Conservation (phyloP, 2,797 vertebrate genomes). For the Delichon dasypus region DNA sequence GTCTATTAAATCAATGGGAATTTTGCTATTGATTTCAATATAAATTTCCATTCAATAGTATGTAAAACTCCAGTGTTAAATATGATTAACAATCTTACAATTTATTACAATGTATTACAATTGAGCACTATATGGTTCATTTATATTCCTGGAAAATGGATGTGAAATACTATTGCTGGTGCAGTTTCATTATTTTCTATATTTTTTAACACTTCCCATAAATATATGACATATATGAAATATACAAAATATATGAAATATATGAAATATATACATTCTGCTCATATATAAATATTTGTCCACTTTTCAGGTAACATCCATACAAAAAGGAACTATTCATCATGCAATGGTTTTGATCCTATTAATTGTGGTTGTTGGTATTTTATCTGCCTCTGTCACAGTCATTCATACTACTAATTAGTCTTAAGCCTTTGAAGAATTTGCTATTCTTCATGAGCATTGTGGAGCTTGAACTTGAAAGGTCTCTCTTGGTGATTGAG, state of each 20-base stretch:
- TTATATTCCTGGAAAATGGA: slow-evolving; percentile 2
- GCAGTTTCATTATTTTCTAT: neutral
- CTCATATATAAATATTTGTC: neutral
- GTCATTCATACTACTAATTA: neutral
- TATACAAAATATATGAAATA: neutral
- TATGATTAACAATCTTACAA: neutral
- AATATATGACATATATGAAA: neutral
- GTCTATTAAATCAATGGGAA: neutral
- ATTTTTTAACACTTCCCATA: neutral
- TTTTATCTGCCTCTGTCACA: neutral
- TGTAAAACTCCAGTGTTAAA: neutral
- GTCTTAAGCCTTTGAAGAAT: neutral
- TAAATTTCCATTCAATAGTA: neutral
- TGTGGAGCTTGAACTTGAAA: neutral
- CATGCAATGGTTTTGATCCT: neutral
- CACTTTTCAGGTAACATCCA: neutral
- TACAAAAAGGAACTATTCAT: neutral
- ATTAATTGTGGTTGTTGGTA: neutral
- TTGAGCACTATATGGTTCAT: neutral
- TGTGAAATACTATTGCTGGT: neutral
- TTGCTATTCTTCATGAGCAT: neutral
- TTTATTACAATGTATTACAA: neutral
- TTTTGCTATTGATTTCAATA: neutral
- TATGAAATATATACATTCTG: neutral
- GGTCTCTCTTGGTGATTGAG: neutral